Base-by-base conservation (phyloP, 1,140 invertebrate species). In the Dreissena rostriformis region DNA sequence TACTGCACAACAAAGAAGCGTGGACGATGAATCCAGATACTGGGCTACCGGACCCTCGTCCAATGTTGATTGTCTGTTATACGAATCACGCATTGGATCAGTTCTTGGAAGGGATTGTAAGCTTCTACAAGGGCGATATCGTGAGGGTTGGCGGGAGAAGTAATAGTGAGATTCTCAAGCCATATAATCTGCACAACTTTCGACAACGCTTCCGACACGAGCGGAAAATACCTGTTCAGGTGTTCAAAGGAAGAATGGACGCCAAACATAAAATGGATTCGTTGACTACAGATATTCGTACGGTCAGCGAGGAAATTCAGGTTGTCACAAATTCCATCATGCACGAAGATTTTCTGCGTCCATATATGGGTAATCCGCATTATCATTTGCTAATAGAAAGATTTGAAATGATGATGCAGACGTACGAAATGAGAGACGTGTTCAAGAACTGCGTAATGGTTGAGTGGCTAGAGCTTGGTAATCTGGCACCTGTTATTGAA, bases 11-110 rank as follows among this genome's bases (percentile, higher is more conserved):
- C 86, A 66, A 75, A 29, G 55, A 87, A 14, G 67, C 89, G 6
- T 93, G 92, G 92, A 75, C 63, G 6, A 57, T 63, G 29, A 75
- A 80, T 53, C 83, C 85, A 15, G 79, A 72, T 4, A 79, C 75
- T 51, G 72, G 82, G 1, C 39, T 67, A 52, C 55, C 75, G 15
- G 87, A 87, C 19, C 80, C 52, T 19, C 57, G 76, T 12, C 96
- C 96, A 11, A 96, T 98, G 80, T 91, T 98, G 7, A 94, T 98
- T 12, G 95, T 98, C 22, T 97, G 97, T 90, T 97, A 96, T 86
- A 97, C 97, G 0, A 98, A 98, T 91, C 97, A 97, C 92, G 97
- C 97, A 0, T 90, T 98, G 6, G 97, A 98, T 94, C 97, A 98
- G 90, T 98, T 98, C 93, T 92, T 98, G 15, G 95, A 97, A 90